phyloP scores from a whole-genome alignment of 1,140 invertebrate genomes.

The Caenorhabditis remanei region DNA sequence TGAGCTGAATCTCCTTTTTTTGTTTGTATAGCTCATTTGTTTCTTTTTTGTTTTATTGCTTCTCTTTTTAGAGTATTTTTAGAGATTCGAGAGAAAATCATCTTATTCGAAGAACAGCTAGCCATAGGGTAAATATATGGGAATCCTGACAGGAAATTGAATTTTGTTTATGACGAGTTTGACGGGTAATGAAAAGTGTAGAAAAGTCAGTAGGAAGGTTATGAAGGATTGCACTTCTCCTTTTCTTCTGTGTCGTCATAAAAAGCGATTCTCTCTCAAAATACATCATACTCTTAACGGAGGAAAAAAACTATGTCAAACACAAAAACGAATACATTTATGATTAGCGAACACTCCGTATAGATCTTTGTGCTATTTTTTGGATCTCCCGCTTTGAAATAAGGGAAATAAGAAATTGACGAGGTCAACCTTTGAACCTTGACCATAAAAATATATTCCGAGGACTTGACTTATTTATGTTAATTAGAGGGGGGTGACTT shows the following conservation, averaged over 20 bases:
- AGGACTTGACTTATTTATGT: constrained; percentile 28
- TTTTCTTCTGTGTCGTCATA: background rate
- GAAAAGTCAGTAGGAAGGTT: background rate
- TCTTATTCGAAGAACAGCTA: background rate
- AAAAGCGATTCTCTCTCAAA: background rate
- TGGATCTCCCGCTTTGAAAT: background rate
- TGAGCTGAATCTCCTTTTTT: background rate
- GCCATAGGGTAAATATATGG: background rate
- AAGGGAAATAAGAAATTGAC: background rate
- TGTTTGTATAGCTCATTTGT: background rate
- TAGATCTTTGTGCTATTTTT: background rate
- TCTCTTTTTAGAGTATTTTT: background rate
- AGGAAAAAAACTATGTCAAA: constrained; percentile 6
- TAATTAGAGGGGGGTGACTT: background rate
- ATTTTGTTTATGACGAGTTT: background rate
- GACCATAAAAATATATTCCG: background rate
- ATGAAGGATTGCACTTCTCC: background rate
- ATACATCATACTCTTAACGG: background rate
- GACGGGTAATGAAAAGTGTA: constrained; percentile 2
- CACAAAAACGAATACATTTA: constrained; percentile 27
- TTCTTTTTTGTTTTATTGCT: constrained; percentile 9
- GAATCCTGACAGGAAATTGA: constrained; percentile 16
- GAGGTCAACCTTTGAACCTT: constrained; percentile 20
- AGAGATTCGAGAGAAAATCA: background rate
- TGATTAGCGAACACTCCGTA: constrained; percentile 21